Percentiles rank a stretch among this genome's conserved stretches.
These are phyloP conservation scores for Euwallacea similis DNA, from an alignment of 1,140 invertebrate species.

Conservation along the genomic window DNA sequence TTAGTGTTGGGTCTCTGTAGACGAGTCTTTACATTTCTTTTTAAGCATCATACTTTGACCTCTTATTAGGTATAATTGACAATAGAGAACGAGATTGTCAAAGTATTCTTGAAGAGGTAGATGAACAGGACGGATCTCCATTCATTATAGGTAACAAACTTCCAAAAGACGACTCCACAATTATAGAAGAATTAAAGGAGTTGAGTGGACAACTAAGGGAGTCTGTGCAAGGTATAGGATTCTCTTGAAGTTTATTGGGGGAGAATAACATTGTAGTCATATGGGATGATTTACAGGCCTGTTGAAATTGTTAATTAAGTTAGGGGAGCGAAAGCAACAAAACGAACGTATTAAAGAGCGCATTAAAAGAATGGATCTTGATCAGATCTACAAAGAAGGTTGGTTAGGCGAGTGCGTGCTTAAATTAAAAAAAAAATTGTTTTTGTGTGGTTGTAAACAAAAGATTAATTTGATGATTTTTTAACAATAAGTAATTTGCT, in stretches of 20 bases:
- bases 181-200: slow-evolving; percentile 45
- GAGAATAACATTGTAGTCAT: too few relatives aligned
- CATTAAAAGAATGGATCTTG: slow-evolving; percentile 6
- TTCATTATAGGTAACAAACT: slow-evolving; percentile 41
- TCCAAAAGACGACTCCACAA: slow-evolving; percentile 42
- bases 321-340: background rate
- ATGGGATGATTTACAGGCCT: slow-evolving; percentile 7
- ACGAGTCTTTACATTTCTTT: too few relatives aligned
- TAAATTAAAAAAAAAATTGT: background rate
- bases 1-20: too few relatives aligned
- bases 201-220: slow-evolving; percentile 43
- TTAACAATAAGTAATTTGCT: too few relatives aligned
- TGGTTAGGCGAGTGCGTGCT: background rate
- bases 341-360: slow-evolving; percentile 1
- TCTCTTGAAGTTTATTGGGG: too few relatives aligned
- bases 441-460: background rate
- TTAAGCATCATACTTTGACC: too few relatives aligned
- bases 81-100: background rate
- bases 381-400: slow-evolving; percentile 11
- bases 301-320: slow-evolving; percentile 9
- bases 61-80: slow-evolving; percentile 17
- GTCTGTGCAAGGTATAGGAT: slow-evolving; percentile 37
- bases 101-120: slow-evolving; percentile 34
- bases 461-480: too few relatives aligned
- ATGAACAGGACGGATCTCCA: slow-evolving; percentile 15